These are phyloP conservation scores for Athene noctua DNA, from an alignment of 2,113 vertebrate genomes.

Conservation along the genomic window DNA sequence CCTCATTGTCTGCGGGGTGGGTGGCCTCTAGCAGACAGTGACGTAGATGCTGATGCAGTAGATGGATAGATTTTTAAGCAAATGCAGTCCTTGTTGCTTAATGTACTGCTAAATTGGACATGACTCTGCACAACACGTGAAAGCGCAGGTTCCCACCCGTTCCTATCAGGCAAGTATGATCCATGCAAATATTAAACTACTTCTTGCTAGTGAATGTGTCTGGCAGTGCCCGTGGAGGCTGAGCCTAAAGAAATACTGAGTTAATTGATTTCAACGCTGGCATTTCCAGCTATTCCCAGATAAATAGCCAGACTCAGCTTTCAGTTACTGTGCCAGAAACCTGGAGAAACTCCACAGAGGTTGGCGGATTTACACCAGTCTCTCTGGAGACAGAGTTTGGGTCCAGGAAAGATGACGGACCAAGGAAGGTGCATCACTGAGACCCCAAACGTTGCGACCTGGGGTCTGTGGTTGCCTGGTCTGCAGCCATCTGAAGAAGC, in stretches of 20 bases:
- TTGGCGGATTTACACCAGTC: neutral
- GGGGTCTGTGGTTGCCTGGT: neutral
- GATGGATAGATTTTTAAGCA: neutral
- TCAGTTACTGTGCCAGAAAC: slow-evolving; percentile 35
- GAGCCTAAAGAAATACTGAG: neutral
- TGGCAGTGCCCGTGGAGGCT: neutral
- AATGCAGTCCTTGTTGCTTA: neutral
- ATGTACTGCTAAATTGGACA: neutral
- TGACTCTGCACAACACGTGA: neutral
- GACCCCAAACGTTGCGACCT: neutral
- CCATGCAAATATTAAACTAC: neutral
- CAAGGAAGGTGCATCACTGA: neutral
- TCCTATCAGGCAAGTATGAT: slow-evolving; percentile 15
- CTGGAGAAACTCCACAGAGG: slow-evolving; percentile 20
- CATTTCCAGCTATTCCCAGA: neutral
- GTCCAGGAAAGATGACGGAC: neutral
- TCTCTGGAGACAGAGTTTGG: neutral
- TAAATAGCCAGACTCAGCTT: neutral
- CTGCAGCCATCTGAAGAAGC: neutral
- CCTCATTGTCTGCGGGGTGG: neutral
- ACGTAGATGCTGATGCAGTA: neutral
- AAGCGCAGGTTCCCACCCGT: neutral
- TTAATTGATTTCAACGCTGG: neutral
- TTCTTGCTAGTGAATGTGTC: neutral
- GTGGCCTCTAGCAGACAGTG: neutral